These are phyloP conservation scores for Taenaris catops DNA, from an alignment of 2,888 invertebrate genomes.

Conservation along the genomic window DNA sequence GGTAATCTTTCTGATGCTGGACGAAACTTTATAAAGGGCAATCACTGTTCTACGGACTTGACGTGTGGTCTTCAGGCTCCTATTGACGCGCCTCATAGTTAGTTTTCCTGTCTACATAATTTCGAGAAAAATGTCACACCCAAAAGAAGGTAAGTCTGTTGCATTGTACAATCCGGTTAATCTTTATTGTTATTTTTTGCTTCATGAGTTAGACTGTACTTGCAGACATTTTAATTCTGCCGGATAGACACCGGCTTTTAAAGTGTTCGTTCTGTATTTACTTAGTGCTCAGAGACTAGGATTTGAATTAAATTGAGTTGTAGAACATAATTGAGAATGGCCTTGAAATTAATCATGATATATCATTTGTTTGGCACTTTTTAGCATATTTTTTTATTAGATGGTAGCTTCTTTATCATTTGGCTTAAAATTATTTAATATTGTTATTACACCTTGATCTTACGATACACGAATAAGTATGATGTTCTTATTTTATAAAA, in stretches of 20 bases:
- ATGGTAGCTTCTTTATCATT: too few species aligned
- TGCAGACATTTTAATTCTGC: slow-evolving; percentile 10
- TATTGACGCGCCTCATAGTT: slow-evolving; percentile 33
- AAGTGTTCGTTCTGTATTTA: too few species aligned
- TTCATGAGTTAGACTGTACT: background rate
- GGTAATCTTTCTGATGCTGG: slow-evolving; percentile 41
- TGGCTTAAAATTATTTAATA: too few species aligned
- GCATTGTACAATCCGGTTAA: slow-evolving; percentile 27
- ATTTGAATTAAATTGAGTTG: too few species aligned
- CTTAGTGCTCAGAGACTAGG: too few species aligned
- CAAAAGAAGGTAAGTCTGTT: slow-evolving; percentile 60
- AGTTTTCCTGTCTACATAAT: slow-evolving; percentile 20
- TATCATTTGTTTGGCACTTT: too few species aligned
- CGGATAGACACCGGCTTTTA: slow-evolving; percentile 23
- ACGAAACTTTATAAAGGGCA: slow-evolving; percentile 66
- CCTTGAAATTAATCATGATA: slow-evolving; percentile 13
- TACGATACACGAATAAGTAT: too few species aligned
- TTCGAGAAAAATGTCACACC: slow-evolving; percentile 50
- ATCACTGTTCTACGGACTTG: slow-evolving; percentile 38
- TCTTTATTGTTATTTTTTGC: slow-evolving; percentile 15
- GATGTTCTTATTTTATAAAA: too few species aligned
- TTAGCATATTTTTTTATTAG: too few species aligned
- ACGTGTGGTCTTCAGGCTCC: slow-evolving; percentile 43
- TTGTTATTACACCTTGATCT: too few species aligned
- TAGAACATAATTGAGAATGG: too few species aligned